These are phyloP conservation scores for Battus philenor DNA, from an alignment of 1,140 invertebrate species.

Conservation along the genomic window DNA sequence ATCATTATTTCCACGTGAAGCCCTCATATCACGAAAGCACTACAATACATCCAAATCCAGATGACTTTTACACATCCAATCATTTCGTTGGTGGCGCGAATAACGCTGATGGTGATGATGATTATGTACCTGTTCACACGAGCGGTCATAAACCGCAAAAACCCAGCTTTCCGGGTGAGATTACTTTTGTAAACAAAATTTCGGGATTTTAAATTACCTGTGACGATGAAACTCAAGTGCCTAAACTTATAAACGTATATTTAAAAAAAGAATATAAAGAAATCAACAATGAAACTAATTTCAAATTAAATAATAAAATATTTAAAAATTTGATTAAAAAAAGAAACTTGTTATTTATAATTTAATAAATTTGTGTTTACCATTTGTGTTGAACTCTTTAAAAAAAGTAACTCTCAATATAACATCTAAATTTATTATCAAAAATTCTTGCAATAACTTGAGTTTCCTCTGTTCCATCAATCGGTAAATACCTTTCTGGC, in stretches of 20 bases:
- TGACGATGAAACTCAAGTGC: slow-evolving; percentile 29
- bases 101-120: slow-evolving; percentile 54
- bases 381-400: too few relatives aligned
- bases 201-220: slow-evolving; percentile 20
- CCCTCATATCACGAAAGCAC: slow-evolving; percentile 70
- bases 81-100: slow-evolving; percentile 23
- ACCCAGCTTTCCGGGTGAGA: slow-evolving; percentile 72
- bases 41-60: slow-evolving; percentile 43
- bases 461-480: slow-evolving; percentile 20
- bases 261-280: neutral
- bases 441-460: slow-evolving; percentile 1
- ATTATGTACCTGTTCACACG: slow-evolving; percentile 59
- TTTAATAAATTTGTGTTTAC: too few relatives aligned
- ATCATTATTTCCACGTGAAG: slow-evolving; percentile 69
- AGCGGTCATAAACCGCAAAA: slow-evolving; percentile 51
- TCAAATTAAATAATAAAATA: neutral
- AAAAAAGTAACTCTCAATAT: too few relatives aligned
- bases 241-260: slow-evolving; percentile 9
- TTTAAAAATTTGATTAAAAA: neutral
- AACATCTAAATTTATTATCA: neutral
- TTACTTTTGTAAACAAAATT: slow-evolving; percentile 25
- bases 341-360: too few relatives aligned
- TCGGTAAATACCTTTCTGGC: slow-evolving; percentile 26
- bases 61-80: slow-evolving; percentile 48
- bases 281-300: neutral